These are phyloP conservation scores for Colletes latitarsis DNA, from an alignment of 1,140 invertebrate species.

Conservation along the genomic window DNA sequence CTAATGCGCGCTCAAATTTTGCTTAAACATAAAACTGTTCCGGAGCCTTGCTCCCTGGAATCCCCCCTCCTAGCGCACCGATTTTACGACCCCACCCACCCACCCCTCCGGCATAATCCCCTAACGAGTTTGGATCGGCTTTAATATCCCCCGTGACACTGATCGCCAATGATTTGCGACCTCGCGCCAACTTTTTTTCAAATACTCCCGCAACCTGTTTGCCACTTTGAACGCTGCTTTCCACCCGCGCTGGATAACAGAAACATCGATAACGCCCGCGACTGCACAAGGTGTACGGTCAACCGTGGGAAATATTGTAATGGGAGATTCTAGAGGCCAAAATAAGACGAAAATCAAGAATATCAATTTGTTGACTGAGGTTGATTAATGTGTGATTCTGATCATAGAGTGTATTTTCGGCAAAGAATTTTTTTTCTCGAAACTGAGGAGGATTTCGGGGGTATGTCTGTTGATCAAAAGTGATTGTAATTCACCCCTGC, in stretches of 20 bases:
- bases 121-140: conserved; percentile 8
- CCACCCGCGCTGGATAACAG: not conserved
- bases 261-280: conserved; percentile 3
- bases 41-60: not conserved
- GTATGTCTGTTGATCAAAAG: no score
- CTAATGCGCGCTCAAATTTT: conserved; percentile 35
- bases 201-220: conserved; percentile 15
- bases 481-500: no score
- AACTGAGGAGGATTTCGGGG: no score
- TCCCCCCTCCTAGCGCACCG: not conserved
- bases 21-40: not conserved
- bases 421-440: no score
- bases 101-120: not conserved
- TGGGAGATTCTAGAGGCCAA: no score
- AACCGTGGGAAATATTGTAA: not conserved
- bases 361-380: no score
- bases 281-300: no score
- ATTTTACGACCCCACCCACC: not conserved
- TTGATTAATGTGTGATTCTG: no score
- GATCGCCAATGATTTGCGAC: conserved; percentile 6
- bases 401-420: no score
- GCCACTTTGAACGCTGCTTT: not conserved
- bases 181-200: not conserved
- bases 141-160: not conserved
- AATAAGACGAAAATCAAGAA: no score